Evolutionary conservation across 2,113 vertebrate species (phyloP).

Genomic region (Paracanthobrama guichenoti): DNA sequence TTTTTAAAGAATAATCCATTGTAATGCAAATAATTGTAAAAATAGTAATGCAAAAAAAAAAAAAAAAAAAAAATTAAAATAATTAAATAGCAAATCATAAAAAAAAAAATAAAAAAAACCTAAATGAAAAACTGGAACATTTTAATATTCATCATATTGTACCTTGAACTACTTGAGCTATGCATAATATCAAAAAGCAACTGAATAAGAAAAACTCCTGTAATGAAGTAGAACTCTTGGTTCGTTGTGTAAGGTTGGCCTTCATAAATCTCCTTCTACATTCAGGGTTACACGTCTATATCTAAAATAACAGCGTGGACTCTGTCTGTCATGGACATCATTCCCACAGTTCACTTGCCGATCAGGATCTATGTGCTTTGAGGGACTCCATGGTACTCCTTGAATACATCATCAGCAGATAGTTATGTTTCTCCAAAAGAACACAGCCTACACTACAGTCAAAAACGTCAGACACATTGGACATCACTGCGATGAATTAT

Average conservation of each 20-base stretch:
- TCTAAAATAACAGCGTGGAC: slow-evolving; percentile 13
- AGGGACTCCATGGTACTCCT: background rate
- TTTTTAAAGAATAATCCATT: slow-evolving; percentile 9
- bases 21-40: background rate
- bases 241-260: background rate
- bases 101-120: background rate
- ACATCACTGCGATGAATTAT: slow-evolving; percentile 45
- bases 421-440: slow-evolving; percentile 13
- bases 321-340: slow-evolving; percentile 10
- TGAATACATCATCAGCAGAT: slow-evolving; percentile 17
- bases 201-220: background rate
- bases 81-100: background rate
- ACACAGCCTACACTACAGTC: slow-evolving; percentile 36
- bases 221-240: background rate
- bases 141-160: slow-evolving; percentile 3
- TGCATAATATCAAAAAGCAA: background rate
- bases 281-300: background rate
- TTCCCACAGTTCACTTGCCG: background rate
- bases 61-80: background rate
- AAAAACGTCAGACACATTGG: slow-evolving; percentile 36
- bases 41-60: background rate
- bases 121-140: background rate
- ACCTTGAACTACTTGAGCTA: background rate
- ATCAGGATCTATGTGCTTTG: background rate
- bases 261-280: slow-evolving; percentile 21